Percentiles rank a stretch among this genome's conserved stretches.
phyloP scores from a whole-genome alignment of 53 echinoderm and acorn worm genomes.

The Pentamera pediparva region DNA sequence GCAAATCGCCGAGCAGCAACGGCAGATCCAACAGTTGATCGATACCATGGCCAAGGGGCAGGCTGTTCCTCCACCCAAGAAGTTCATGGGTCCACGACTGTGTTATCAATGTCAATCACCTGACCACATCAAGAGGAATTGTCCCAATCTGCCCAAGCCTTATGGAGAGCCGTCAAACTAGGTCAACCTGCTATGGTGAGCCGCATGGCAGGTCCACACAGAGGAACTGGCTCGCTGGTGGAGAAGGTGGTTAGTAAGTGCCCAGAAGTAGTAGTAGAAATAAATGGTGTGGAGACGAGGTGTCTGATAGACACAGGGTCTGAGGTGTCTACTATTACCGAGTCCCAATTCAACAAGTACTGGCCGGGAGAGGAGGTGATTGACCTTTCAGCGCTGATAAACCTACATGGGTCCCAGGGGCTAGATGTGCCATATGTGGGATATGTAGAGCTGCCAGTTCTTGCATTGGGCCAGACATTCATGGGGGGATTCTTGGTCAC shows the following conservation, averaged over 20 bases:
- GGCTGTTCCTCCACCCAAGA: neutral
- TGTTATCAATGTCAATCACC: neutral
- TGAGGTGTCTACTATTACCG: slow-evolving; percentile 8
- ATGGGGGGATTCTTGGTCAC: slow-evolving; percentile 36
- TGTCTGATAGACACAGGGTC: slow-evolving; percentile 4
- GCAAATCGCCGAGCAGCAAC: neutral
- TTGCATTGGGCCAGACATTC: slow-evolving; percentile 17
- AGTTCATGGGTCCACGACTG: neutral
- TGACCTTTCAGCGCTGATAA: neutral
- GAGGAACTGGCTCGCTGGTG: slow-evolving; percentile 26
- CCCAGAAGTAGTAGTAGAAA: slow-evolving; percentile 1
- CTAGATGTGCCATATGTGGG: slow-evolving; percentile 32
- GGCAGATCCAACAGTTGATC: neutral
- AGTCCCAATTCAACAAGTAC: neutral
- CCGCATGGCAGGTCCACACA: slow-evolving; percentile 21
- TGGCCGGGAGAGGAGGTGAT: neutral
- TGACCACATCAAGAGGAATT: neutral
- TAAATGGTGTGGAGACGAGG: neutral
- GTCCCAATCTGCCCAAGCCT: neutral
- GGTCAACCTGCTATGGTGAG: slow-evolving; percentile 44
- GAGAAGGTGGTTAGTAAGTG: slow-evolving; percentile 8
- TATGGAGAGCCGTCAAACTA: slow-evolving; percentile 36
- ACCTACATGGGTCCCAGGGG: neutral
- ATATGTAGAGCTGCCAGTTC: slow-evolving; percentile 39
- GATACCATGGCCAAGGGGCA: neutral